These are phyloP conservation scores for Pteropus alecto DNA, from an alignment of 2,113 vertebrate species.

Conservation along the genomic window DNA sequence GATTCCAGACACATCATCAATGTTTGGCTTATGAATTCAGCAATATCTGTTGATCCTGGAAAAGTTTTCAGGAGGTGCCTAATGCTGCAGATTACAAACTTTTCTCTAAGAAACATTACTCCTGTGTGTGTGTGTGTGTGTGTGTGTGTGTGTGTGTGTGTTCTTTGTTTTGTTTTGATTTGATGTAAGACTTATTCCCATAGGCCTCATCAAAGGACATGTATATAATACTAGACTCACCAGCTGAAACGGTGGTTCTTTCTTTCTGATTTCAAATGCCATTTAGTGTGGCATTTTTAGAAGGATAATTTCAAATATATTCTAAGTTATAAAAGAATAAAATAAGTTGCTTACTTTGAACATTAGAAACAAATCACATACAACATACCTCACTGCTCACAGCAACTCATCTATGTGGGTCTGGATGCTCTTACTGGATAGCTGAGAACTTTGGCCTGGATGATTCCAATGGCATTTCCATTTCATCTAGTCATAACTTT, in stretches of 20 bases:
- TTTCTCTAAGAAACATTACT: not conserved
- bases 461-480: not conserved
- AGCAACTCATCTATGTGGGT: not conserved
- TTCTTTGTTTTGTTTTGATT: not conserved
- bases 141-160: too few relatives aligned
- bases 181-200: not conserved
- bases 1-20: not conserved
- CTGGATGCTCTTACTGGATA: not conserved
- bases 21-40: not conserved
- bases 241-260: not conserved
- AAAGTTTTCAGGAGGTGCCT: not conserved
- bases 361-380: not conserved
- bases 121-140: not conserved
- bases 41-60: not conserved
- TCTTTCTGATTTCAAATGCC: not conserved
- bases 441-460: not conserved
- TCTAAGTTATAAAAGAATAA: conserved; percentile 14
- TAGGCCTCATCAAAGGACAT: not conserved
- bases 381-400: not conserved
- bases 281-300: not conserved
- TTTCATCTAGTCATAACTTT: not conserved
- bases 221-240: not conserved
- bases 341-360: not conserved
- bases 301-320: not conserved
- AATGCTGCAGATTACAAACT: not conserved